Percentiles rank a stretch among this genome's conserved stretches.
phyloP scores from a whole-genome alignment of 2,797 vertebrate genomes.

The Hippopotamyrus pictus region DNA sequence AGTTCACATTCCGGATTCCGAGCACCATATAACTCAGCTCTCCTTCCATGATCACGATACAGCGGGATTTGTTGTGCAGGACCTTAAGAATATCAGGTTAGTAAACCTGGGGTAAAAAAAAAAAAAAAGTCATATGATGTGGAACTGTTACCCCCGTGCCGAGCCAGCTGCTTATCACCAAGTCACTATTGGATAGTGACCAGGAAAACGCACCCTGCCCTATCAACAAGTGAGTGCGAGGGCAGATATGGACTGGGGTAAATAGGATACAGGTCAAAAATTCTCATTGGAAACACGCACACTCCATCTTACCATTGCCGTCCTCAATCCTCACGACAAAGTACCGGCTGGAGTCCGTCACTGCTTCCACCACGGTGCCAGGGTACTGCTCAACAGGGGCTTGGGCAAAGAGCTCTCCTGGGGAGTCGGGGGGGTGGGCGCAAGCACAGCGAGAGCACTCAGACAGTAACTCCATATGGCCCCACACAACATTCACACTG shows the following conservation, averaged over 20 bases:
- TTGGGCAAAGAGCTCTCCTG: conserved; percentile 92
- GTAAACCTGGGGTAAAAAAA: background rate
- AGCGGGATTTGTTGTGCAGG: background rate
- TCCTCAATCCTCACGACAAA: conserved; percentile 88
- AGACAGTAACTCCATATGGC: no score
- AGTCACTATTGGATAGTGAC: background rate
- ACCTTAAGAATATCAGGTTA: background rate
- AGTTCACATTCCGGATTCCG: background rate
- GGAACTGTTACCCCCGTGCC: background rate
- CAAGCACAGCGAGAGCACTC: background rate
- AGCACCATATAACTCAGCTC: background rate
- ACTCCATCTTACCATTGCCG: conserved; percentile 64
- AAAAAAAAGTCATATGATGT: background rate
- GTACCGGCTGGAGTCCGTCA: conserved; percentile 90
- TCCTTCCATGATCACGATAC: background rate
- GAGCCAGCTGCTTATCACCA: background rate
- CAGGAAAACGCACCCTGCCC: background rate
- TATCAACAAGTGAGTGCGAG: background rate
- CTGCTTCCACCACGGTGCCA: conserved; percentile 72
- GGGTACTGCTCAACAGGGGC: conserved; percentile 90
- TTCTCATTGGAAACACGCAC: background rate
- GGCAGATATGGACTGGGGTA: background rate
- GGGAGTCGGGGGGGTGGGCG: background rate
- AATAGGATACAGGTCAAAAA: background rate
- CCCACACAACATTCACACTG: background rate